Base-by-base conservation (phyloP, 2,113 vertebrate genomes). In the Choloepus hoffmanni region DNA sequence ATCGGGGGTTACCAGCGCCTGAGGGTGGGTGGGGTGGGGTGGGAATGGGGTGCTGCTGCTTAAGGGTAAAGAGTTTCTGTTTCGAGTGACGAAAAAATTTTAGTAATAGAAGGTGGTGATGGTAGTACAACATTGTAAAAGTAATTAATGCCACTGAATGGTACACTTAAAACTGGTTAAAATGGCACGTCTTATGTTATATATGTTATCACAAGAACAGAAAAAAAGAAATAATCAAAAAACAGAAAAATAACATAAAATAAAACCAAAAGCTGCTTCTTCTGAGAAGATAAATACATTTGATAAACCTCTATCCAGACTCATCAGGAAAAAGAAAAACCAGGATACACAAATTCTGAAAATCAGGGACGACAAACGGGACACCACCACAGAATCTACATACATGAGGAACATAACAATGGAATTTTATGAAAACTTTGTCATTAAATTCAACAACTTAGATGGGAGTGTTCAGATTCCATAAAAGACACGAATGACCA, bases 251-350 rank as follows among this genome's bases (percentile, higher is more conserved):
- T 24, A 70, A 65, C 10, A 50, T 16, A 63, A 78, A 89, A 82
- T 68, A 88, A 68, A 89, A 23, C 12, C 16, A 74, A 82, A 65
- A 10, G 45, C 12, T 48, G 24, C n/a, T 55, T 84, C 78, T 92
- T n/a, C 40, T 60, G 18, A 76, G 53, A 63, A 78, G 65, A 65
- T 24, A 94, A 58, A 73, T 14, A 10, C 50, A 53, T 73, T n/a
- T 95, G 23, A 96, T 53, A 96, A 96, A 76, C 8, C 24, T 84
- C 36, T 74, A 83, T 28, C 28, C 19, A 88, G 28, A 68, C 76
- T 87, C 81, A 68, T 88, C 24, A 67, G 85, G 60, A 23, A 24
- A 50, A 92, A 88, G 58, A 60, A 60, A 58, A 84, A 19, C 45
- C 15, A 58, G 55, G 88, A 86, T 23, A 84, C 15, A 70, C 6